Evolutionary conservation across 2,797 vertebrate genomes (phyloP), one percentile per base, ranked within the genome.

Genomic region (Amblyraja radiata): DNA sequence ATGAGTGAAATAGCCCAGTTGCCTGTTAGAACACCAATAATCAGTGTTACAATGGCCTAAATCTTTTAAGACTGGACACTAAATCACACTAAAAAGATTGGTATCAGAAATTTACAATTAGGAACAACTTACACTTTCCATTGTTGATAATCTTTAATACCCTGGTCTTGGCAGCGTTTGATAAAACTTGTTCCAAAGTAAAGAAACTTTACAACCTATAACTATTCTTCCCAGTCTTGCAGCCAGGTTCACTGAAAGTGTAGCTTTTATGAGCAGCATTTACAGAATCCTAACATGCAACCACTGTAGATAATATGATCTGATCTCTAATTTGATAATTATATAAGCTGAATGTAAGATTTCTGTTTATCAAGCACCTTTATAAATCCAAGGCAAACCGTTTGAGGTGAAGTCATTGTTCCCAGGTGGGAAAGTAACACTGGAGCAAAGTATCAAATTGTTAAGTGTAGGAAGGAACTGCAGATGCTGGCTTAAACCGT

Each of bases 111-210:
- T 28, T 39, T 84, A 61, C 61, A 84, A 84, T 84, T 84, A 84
- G 84, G 61, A 84, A 36, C 77, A 78, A 78, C 84, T 84, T 28
- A 61, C 81, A 11, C 81, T 84, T 84, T 28, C 61, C 81, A 84
- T 81, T 84, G 54, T 25, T 84, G 81, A 61, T 61, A 84, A 61
- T 84, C 54, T 84, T 58, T 84, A 84, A 84, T 61, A 84, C 81
- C 8, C 81, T 36, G 0, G 86, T 68, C 63, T 39, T 90, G n/a
- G 86, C 63, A 90, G 32, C 71, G n/a, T 68, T 16, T 90, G 86
- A 90, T 90, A 90, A 65, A 68, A 71, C 36, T 68, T 90, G 63
- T 68, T 90, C 63, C 5, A 86, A 86, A 86, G 58, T 86, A 86
- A 86, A 86, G 54, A 63, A 86, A 63, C 25, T 61, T 84, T 25